A percentile compares a stretch with the other conserved stretches of the same genome.
Conservation (phyloP, 2,888 invertebrate genomes). For the Apamea crenata region DNA sequence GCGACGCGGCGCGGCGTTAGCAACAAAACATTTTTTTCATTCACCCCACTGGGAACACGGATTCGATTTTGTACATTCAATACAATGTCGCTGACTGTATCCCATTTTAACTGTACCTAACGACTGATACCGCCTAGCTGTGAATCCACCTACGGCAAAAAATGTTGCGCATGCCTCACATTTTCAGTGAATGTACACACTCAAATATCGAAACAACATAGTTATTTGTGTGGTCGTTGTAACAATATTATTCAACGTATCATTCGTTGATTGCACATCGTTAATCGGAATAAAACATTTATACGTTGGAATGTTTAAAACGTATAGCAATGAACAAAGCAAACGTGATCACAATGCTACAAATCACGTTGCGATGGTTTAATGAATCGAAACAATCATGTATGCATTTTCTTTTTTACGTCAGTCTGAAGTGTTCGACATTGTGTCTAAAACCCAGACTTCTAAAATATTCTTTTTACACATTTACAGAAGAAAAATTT, state of each 20-base stretch:
- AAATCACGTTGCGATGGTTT: conserved; percentile 28
- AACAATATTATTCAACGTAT: conserved; percentile 56
- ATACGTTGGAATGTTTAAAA: conserved; percentile 39
- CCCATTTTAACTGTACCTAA: conserved; percentile 75
- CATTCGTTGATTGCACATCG: conserved; percentile 54
- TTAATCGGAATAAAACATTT: conserved; percentile 57
- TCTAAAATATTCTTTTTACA: conserved; percentile 15
- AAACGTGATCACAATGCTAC: conserved; percentile 28
- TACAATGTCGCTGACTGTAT: conserved; percentile 77
- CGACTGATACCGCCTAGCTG: conserved; percentile 65
- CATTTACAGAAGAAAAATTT: conserved; percentile 38
- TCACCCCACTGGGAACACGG: conserved; percentile 81
- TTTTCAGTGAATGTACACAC: conserved; percentile 39
- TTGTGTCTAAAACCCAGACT: conserved; percentile 24
- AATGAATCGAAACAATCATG: conserved; percentile 20
- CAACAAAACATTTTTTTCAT: conserved; percentile 85
- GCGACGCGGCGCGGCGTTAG: conserved; percentile 74
- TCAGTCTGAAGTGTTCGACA: neutral
- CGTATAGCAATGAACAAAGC: conserved; percentile 40
- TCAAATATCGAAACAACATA: conserved; percentile 53
- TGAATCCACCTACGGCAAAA: conserved; percentile 60
- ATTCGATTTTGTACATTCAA: conserved; percentile 85
- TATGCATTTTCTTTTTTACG: neutral
- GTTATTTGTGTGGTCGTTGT: conserved; percentile 49
- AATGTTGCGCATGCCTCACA: conserved; percentile 33